A percentile compares a stretch with the other conserved stretches of the same genome.
Conservation (phyloP, 1,140 invertebrate genomes). For the Monomorium pharaonis region DNA sequence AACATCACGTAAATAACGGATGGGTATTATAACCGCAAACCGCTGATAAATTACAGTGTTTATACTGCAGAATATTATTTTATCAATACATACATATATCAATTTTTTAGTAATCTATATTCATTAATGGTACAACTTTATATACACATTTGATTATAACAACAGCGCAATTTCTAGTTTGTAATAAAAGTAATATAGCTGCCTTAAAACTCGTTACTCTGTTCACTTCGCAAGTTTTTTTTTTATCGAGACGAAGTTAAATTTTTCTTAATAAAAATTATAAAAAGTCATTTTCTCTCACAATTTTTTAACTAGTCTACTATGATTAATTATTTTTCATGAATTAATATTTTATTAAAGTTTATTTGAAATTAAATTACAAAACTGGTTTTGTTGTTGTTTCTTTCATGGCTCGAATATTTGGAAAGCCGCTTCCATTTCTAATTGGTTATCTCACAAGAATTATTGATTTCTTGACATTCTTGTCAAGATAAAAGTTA, state of each 20-base stretch:
- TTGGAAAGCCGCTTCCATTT: background rate
- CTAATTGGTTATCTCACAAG: background rate
- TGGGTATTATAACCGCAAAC: slow-evolving; percentile 35
- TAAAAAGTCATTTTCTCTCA: background rate
- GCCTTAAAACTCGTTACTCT: background rate
- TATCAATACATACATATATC: background rate
- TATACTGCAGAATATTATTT: slow-evolving; percentile 26
- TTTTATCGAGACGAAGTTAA: background rate
- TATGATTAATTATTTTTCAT: background rate
- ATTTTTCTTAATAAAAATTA: background rate
- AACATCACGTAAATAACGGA: slow-evolving; percentile 36
- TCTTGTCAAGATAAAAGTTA: background rate
- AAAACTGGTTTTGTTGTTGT: background rate
- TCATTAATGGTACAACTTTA: background rate
- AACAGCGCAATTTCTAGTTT: slow-evolving; percentile 3
- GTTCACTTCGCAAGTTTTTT: background rate
- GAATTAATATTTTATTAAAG: background rate
- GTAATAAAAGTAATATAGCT: background rate
- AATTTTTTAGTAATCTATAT: slow-evolving; percentile 37
- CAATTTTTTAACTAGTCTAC: background rate
- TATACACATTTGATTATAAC: background rate
- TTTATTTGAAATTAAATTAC: background rate
- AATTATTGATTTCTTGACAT: background rate
- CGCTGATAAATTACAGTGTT: slow-evolving; percentile 32
- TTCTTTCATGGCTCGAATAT: background rate